phyloP scores from a whole-genome alignment of 2,113 vertebrate species.

The Pantherophis guttatus region DNA sequence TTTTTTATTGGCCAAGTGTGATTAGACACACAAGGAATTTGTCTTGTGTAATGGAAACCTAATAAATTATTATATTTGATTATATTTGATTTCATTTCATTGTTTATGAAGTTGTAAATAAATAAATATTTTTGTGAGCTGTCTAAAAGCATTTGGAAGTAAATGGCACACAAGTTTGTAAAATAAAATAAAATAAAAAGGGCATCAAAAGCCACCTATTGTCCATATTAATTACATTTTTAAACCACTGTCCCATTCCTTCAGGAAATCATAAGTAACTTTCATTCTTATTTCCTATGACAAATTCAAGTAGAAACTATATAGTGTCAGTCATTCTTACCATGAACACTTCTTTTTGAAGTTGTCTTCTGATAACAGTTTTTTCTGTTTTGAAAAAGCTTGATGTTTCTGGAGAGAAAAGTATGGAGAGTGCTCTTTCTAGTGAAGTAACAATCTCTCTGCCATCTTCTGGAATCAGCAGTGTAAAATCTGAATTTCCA shows the following conservation, averaged over 20 bases:
- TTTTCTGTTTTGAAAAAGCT: conserved; percentile 9
- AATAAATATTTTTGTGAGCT: neutral
- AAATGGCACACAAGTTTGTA: neutral
- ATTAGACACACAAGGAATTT: no score
- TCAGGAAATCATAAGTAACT: neutral
- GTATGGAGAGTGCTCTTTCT: neutral
- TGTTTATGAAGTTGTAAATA: neutral
- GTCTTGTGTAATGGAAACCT: neutral
- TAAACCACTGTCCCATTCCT: neutral
- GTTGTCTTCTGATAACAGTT: neutral
- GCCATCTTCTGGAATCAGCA: neutral
- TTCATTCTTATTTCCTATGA: accelerated
- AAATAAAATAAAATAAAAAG: neutral
- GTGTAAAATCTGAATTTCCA: neutral
- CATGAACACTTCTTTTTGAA: neutral
- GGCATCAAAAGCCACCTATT: neutral
- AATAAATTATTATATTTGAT: neutral
- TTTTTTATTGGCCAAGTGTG: no score
- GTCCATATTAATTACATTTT: neutral
- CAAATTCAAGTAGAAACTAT: neutral
- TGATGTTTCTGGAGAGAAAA: neutral
- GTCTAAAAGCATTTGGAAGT: neutral
- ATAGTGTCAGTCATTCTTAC: neutral
- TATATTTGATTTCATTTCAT: neutral
- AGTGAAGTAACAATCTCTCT: neutral